These are phyloP conservation scores for Venusia cambrica DNA, from an alignment of 2,888 invertebrate species.

Conservation along the genomic window DNA sequence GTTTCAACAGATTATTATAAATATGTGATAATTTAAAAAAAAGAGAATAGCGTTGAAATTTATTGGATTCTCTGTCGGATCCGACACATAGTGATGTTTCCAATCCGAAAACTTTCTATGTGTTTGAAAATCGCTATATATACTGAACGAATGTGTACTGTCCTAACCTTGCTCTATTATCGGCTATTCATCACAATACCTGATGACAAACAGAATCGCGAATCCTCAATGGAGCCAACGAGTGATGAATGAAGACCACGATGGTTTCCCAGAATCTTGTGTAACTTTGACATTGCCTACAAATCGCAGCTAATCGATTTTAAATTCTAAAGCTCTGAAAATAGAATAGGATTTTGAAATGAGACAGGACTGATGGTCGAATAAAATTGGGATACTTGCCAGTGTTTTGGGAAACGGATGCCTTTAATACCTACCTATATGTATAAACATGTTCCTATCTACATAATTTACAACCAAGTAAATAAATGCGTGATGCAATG, in stretches of 20 bases:
- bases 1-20: no score
- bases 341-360: conserved; percentile 18
- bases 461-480: conserved; percentile 28
- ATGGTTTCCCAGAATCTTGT: conserved; percentile 24
- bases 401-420: conserved; percentile 46
- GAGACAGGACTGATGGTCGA: conserved; percentile 21
- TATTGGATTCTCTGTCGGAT: no score
- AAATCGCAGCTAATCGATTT: conserved; percentile 10
- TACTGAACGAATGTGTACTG: no score
- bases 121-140: no score
- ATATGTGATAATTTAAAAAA: no score
- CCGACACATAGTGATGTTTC: no score
- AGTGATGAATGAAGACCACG: conserved; percentile 29
- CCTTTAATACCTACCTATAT: conserved; percentile 25
- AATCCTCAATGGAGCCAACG: conserved; percentile 18
- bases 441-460: conserved; percentile 4
- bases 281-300: conserved; percentile 23
- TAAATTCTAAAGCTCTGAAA: conserved; percentile 1
- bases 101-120: no score
- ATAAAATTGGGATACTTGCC: conserved; percentile 51
- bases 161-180: no score
- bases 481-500: conserved; percentile 57
- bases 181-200: not conserved
- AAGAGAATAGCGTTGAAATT: no score
- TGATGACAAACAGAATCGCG: conserved; percentile 13